phyloP scores from a whole-genome alignment of 2,113 vertebrate genomes.

The Urocitellus parryii region DNA sequence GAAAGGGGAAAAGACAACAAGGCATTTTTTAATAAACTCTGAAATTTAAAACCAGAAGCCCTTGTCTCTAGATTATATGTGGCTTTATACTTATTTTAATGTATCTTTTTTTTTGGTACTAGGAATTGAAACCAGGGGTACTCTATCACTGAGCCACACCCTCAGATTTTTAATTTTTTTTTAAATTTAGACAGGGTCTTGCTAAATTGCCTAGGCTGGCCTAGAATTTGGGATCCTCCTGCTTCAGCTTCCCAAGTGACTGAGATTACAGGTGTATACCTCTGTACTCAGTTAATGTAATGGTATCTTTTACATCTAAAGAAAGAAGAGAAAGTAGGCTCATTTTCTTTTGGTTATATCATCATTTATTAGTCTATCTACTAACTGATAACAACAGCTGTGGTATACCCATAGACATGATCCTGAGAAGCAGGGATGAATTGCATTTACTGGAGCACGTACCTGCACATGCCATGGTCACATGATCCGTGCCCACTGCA shows the following conservation, averaged over 20 bases:
- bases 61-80: not conserved
- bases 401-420: not conserved
- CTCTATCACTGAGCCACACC: not conserved
- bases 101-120: conserved; percentile 62
- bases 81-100: not conserved
- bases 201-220: not conserved
- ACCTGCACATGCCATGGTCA: conserved; percentile 96
- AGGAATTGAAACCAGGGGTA: not conserved
- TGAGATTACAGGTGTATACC: not conserved
- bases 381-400: no score
- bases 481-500: conserved; percentile 97
- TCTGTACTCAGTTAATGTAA: not conserved
- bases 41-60: conserved; percentile 2
- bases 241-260: not conserved
- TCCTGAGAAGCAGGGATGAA: not conserved
- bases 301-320: not conserved
- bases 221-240: not conserved
- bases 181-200: not conserved
- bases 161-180: not conserved
- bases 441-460: not conserved
- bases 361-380: not conserved
- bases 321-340: not conserved
- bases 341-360: not conserved
- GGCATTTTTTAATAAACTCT: conserved; percentile 17
- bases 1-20: not conserved